phyloP scores from a whole-genome alignment of 2,888 invertebrate genomes.

The Arrhopalites spinosus region DNA sequence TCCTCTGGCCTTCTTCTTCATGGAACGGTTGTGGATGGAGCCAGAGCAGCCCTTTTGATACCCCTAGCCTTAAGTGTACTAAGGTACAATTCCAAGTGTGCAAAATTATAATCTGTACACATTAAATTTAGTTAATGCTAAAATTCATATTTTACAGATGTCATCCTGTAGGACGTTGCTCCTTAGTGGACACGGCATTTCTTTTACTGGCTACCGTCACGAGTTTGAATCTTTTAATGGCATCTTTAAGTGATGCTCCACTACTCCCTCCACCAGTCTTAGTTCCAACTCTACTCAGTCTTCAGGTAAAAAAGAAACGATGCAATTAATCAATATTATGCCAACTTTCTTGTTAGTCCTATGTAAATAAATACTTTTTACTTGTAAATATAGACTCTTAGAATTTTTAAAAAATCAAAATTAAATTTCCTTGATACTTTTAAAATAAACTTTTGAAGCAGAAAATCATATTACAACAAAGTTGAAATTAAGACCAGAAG shows the following conservation, averaged over 20 bases:
- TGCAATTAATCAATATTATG: too few species aligned
- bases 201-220: slow-evolving; percentile 85
- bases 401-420: too few species aligned
- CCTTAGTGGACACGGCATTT: slow-evolving; percentile 85
- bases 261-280: slow-evolving; percentile 68
- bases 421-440: too few species aligned
- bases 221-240: slow-evolving; percentile 82
- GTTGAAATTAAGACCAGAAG: too few species aligned
- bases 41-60: slow-evolving; percentile 76
- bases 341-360: too few species aligned
- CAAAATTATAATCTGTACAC: too few species aligned
- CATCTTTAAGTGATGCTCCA: slow-evolving; percentile 82
- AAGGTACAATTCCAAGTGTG: slow-evolving; percentile 57
- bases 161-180: slow-evolving; percentile 83
- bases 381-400: too few species aligned
- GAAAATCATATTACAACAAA: too few species aligned
- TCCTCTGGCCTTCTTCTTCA: slow-evolving; percentile 83
- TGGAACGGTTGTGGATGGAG: slow-evolving; percentile 82
- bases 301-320: slow-evolving; percentile 15
- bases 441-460: too few species aligned
- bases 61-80: slow-evolving; percentile 80
- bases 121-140: too few species aligned
- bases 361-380: too few species aligned
- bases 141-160: slow-evolving; percentile 67
- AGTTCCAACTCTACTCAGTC: slow-evolving; percentile 38